Conservation (phyloP, 2,888 invertebrate genomes). For the Yponomeuta evonymella region DNA sequence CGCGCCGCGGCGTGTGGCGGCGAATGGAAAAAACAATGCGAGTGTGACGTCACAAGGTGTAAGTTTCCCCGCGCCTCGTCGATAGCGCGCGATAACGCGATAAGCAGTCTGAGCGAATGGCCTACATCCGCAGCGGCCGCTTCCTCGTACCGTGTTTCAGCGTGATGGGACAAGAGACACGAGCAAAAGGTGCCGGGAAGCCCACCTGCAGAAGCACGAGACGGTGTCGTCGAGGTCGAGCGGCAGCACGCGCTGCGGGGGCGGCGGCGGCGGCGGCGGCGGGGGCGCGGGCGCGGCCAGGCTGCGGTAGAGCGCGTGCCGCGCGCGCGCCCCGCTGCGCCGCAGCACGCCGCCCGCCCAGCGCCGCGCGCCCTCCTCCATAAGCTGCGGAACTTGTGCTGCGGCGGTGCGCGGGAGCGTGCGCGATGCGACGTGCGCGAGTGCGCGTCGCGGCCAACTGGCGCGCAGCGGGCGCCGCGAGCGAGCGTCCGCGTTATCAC, state of each 20-base stretch:
- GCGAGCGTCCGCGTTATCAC: conserved; percentile 40
- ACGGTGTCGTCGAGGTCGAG: conserved; percentile 83
- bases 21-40: neutral
- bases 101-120: conserved; percentile 1
- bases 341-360: conserved; percentile 58
- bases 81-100: conserved; percentile 7
- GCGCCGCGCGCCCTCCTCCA: conserved; percentile 28
- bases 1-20: neutral
- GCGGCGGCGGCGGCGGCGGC: conserved; percentile 38
- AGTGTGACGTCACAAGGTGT: neutral
- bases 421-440: conserved; percentile 21
- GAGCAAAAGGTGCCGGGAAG: neutral
- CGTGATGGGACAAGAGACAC: neutral
- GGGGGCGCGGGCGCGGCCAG: conserved; percentile 34
- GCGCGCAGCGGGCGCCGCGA: conserved; percentile 46
- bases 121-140: neutral
- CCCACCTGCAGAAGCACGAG: conserved; percentile 87
- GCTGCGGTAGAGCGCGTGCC: conserved; percentile 62
- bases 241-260: conserved; percentile 48
- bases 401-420: neutral
- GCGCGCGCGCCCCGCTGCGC: conserved; percentile 56
- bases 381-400: no score
- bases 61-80: neutral
- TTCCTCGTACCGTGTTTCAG: no score
- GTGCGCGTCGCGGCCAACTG: conserved; percentile 22